Evolutionary conservation across 2,113 vertebrate genomes (phyloP).

Genomic region (Azemiops feae): DNA sequence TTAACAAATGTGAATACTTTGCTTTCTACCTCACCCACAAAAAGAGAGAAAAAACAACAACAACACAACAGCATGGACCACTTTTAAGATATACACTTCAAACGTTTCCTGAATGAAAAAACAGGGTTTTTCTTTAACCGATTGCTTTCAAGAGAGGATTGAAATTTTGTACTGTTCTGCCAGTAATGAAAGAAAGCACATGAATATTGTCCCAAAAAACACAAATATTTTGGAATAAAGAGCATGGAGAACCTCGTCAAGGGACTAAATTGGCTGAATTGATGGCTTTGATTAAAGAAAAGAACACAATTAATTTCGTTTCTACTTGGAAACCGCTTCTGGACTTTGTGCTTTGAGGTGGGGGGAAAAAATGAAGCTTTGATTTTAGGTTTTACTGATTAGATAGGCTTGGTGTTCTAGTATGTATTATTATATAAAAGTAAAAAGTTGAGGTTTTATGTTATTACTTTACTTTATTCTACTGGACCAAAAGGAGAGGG

Average conservation of each 20-base stretch:
- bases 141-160: slow-evolving; percentile 20
- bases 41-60: neutral
- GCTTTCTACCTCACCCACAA: slow-evolving; percentile 15
- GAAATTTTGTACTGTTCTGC: slow-evolving; percentile 5
- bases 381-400: no score
- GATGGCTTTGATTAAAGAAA: no score
- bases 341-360: no score
- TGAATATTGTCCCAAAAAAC: neutral
- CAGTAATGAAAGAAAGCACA: slow-evolving; percentile 20
- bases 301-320: no score
- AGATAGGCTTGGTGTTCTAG: no score
- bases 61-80: neutral
- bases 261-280: no score
- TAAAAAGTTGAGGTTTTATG: no score
- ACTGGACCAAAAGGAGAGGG: no score
- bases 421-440: no score
- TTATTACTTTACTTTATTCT: no score
- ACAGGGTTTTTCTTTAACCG: neutral
- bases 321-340: no score
- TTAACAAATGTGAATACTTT: slow-evolving; percentile 30
- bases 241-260: neutral
- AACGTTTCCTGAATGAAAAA: slow-evolving; percentile 26
- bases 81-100: neutral
- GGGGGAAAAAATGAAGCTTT: no score
- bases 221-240: slow-evolving; percentile 14